Evolutionary conservation across 2,797 vertebrate genomes (phyloP).

Genomic region (Poeciliopsis infans): DNA sequence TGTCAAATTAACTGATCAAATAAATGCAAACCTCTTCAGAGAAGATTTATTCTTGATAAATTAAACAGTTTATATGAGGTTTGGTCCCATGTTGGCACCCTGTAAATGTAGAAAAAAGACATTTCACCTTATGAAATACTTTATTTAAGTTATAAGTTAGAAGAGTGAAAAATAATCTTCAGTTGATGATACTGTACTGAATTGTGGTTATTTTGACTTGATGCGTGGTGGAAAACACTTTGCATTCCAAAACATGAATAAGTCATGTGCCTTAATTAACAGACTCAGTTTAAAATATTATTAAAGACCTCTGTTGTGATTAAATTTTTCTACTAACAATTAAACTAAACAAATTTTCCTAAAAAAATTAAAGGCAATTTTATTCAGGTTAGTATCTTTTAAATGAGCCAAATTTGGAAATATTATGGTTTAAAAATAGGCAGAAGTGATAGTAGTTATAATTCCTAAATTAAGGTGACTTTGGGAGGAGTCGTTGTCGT

Average conservation of each 20-base stretch:
- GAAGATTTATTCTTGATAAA: background rate
- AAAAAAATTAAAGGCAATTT: background rate
- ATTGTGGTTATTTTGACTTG: constrained; percentile 6
- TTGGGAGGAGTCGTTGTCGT: background rate
- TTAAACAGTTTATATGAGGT: background rate
- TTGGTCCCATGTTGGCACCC: background rate
- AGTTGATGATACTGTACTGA: background rate
- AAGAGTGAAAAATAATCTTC: background rate
- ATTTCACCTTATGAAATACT: background rate
- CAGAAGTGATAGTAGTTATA: background rate
- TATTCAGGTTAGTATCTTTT: background rate
- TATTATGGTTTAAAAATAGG: background rate
- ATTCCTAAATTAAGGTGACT: background rate
- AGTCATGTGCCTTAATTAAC: constrained; percentile 3
- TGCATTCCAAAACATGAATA: constrained; percentile 27
- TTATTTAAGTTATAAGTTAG: background rate
- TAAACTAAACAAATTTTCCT: background rate
- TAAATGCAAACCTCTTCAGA: constrained; percentile 5
- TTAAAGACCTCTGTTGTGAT: constrained; percentile 1
- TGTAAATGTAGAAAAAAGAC: background rate
- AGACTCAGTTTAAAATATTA: background rate
- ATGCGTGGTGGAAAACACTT: constrained; percentile 8
- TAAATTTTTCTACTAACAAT: background rate
- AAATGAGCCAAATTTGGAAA: background rate
- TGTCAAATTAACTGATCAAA: constrained; percentile 23